Evolutionary conservation across 2,888 invertebrate genomes (phyloP).

Genomic region (Ischnus inquisitorius): DNA sequence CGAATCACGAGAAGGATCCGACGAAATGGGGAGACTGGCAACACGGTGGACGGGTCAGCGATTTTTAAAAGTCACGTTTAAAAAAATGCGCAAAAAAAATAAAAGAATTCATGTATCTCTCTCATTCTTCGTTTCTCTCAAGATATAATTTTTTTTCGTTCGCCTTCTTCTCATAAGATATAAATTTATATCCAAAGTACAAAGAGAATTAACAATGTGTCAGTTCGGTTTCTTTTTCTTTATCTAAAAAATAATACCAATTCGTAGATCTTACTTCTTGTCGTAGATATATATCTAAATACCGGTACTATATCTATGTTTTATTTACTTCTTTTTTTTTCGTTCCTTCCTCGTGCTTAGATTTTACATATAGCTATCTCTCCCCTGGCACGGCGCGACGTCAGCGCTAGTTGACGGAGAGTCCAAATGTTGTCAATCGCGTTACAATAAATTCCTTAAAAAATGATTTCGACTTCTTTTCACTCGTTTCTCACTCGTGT

Average conservation of each 20-base stretch:
- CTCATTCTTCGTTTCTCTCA: constrained; percentile 49
- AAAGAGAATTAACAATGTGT: constrained; percentile 72
- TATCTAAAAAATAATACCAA: constrained; percentile 72
- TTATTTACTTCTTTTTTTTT: constrained; percentile 16
- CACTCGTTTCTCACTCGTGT: not conserved
- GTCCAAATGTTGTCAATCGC: not conserved
- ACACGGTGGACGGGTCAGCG: constrained; percentile 79
- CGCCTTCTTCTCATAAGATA: constrained; percentile 40
- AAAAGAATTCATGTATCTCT: constrained; percentile 49
- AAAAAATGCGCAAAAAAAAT: constrained; percentile 47
- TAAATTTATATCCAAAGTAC: constrained; percentile 72
- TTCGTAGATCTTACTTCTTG: constrained; percentile 59
- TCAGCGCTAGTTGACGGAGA: constrained; percentile 47
- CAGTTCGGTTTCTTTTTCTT: constrained; percentile 50
- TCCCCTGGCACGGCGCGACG: constrained; percentile 2
- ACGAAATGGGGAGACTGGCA: constrained; percentile 83
- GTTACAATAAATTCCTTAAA: not conserved
- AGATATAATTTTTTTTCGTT: constrained; percentile 14
- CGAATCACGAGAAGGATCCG: constrained; percentile 79
- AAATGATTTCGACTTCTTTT: not conserved
- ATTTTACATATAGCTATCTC: constrained; percentile 19
- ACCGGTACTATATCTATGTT: constrained; percentile 45
- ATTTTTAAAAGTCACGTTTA: constrained; percentile 78
- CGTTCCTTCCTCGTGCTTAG: constrained; percentile 31
- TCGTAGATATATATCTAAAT: constrained; percentile 50